A percentile compares a stretch with the other conserved stretches of the same genome.
phyloP scores from a whole-genome alignment of 1,140 invertebrate genomes.

The Zaprionus davidi region DNA sequence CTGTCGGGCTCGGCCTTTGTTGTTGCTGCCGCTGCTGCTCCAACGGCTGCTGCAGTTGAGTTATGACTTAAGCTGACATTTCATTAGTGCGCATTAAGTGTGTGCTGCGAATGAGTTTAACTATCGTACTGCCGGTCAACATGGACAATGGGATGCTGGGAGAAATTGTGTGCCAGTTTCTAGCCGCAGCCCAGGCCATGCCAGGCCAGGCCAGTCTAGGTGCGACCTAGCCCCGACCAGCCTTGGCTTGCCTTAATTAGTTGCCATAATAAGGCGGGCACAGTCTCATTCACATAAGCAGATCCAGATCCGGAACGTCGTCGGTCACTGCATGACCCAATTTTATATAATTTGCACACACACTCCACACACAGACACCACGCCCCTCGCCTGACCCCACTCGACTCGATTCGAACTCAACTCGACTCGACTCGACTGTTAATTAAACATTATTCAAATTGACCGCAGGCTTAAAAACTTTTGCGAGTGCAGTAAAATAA shows the following conservation, averaged over 20 bases:
- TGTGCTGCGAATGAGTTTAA: conserved; percentile 76
- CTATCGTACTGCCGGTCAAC: conserved; percentile 46
- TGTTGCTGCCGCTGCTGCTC: conserved; percentile 19
- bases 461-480: conserved; percentile 58
- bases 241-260: conserved; percentile 40
- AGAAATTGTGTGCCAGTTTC: conserved; percentile 15
- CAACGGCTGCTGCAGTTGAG: conserved; percentile 63
- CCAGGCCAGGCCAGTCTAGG: not conserved
- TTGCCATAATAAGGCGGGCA: conserved; percentile 32
- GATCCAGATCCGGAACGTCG: conserved; percentile 4
- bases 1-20: conserved; percentile 14
- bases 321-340: conserved; percentile 35
- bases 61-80: conserved; percentile 84
- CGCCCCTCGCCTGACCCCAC: not conserved
- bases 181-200: not conserved
- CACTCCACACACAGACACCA: conserved; percentile 9
- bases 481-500: conserved; percentile 49
- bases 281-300: conserved; percentile 25
- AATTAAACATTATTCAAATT: conserved; percentile 74
- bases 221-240: not conserved
- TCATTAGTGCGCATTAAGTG: conserved; percentile 83
- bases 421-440: conserved; percentile 35
- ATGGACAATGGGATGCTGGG: conserved; percentile 16
- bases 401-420: conserved; percentile 11
- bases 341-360: conserved; percentile 32